A percentile compares a stretch with the other conserved stretches of the same genome.
phyloP scores from a whole-genome alignment of 1,140 invertebrate genomes.

The Nasonia giraulti region DNA sequence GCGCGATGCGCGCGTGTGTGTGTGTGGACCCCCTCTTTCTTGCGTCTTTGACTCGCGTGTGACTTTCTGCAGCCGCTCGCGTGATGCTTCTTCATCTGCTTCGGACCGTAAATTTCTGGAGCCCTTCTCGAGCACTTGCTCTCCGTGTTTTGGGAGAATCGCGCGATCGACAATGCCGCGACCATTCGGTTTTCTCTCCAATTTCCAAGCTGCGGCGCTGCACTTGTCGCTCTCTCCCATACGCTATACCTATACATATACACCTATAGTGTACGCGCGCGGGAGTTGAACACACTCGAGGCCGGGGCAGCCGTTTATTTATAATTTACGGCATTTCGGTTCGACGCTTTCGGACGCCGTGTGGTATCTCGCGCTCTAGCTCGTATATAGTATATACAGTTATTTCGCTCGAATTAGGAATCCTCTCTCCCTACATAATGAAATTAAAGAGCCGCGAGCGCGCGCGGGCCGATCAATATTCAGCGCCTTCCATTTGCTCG shows the following conservation, averaged over 20 bases:
- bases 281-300: too few species aligned
- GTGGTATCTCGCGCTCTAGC: too few species aligned
- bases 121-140: not conserved
- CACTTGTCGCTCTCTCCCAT: too few species aligned
- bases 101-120: not conserved
- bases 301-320: not conserved
- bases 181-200: too few species aligned
- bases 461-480: not conserved
- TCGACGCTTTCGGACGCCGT: too few species aligned
- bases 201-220: too few species aligned
- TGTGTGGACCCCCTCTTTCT: not conserved
- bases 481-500: not conserved
- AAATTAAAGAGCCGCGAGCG: not conserved
- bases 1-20: not conserved
- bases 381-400: too few species aligned
- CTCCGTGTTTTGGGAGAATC: not conserved
- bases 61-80: not conserved
- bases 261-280: too few species aligned
- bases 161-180: too few species aligned
- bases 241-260: too few species aligned
- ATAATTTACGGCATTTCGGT: not conserved
- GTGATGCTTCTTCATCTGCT: not conserved
- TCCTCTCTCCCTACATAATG: not conserved
- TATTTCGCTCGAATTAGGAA: too few species aligned
- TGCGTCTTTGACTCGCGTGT: slow-evolving; percentile 12